Evolutionary conservation across 2,113 vertebrate species (phyloP), one percentile per base, ranked within the genome.

Genomic region (Pterophyllum scalare): DNA sequence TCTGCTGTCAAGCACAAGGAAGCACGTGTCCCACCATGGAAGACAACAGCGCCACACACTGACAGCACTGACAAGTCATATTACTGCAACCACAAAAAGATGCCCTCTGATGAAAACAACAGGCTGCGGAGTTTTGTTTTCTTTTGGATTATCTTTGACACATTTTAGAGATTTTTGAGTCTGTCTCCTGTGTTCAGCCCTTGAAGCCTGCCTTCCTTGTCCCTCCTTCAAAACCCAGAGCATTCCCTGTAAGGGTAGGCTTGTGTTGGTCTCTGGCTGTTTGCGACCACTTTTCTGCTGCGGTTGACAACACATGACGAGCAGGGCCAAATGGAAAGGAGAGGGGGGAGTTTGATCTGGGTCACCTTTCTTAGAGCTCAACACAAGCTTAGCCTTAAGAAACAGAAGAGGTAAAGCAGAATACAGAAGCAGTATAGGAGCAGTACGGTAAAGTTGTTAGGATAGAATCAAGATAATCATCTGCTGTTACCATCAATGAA

Each of bases 211-310:
- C 75, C 85, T 70, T 59, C 49, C 52, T 70, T 15, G 13, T 77
- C 64, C 57, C 62, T 78, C 60, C 75, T 81, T 75, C 38, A 85
- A 86, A 87, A 91, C 91, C 94, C 94, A 95, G 94, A 93, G 87
- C 96, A 97, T 99, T 99, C 96, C 97, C 97, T 96, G 92, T 92
- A 87, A 94, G 95, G 97, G 95, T 90, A 91, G 95, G 96, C 95
- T 40, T 65, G 85, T 92, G 94, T 93, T 97, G 98, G 92, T 98
- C 97, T 97, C 95, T 96, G 97, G 97, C 97, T 97, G 97, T 98
- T 97, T 98, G 98, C 96, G 90, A 97, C 98, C 98, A 98, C 98
- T 99, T 98, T 98, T 98, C 98, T 99, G 97, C 98, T 98, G 98
- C 96, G 98, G 98, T 99, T 99, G 98, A 99, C 98, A 96, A 98